Percentiles rank a stretch among this genome's conserved stretches.
Conservation (phyloP, 2,888 invertebrate genomes). For the Xylota sylvarum region DNA sequence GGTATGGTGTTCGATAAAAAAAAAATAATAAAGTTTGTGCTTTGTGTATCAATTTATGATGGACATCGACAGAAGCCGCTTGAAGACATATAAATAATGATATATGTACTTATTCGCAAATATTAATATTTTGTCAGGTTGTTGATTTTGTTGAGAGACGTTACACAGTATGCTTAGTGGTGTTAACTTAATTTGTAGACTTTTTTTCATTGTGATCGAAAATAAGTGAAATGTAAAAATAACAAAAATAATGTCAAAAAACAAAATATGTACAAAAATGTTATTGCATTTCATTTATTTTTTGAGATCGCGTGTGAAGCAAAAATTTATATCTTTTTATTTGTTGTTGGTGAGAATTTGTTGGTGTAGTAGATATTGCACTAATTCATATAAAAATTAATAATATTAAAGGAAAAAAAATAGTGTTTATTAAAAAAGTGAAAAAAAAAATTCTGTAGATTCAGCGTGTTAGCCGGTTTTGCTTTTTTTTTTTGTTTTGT, state of each 20-base stretch:
- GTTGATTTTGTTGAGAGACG: constrained; percentile 35
- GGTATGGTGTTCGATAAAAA: constrained; percentile 33
- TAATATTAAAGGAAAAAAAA: constrained; percentile 61
- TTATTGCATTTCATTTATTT: constrained; percentile 68
- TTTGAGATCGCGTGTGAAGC: constrained; percentile 61
- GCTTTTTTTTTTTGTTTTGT: constrained; percentile 70
- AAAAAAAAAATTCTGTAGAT: constrained; percentile 55
- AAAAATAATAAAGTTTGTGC: constrained; percentile 28
- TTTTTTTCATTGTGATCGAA: constrained; percentile 59
- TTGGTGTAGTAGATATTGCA: constrained; percentile 56
- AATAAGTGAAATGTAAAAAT: constrained; percentile 74
- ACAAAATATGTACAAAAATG: constrained; percentile 68
- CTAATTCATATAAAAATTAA: constrained; percentile 57
- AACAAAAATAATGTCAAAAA: constrained; percentile 62
- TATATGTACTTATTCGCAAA: constrained; percentile 42
- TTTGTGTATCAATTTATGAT: constrained; percentile 21
- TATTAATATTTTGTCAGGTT: constrained; percentile 38
- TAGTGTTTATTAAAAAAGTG: constrained; percentile 58
- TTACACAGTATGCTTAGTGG: constrained; percentile 39
- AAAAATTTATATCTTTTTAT: constrained; percentile 48
- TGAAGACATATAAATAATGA: background rate
- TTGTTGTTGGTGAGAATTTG: constrained; percentile 46
- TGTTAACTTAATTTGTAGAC: constrained; percentile 64
- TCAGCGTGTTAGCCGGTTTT: constrained; percentile 71
- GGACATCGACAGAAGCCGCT: constrained; percentile 54